Percentiles rank a stretch among this genome's conserved stretches.
These are phyloP conservation scores for Paratilapia polleni DNA, from an alignment of 2,113 vertebrate species.

Conservation along the genomic window DNA sequence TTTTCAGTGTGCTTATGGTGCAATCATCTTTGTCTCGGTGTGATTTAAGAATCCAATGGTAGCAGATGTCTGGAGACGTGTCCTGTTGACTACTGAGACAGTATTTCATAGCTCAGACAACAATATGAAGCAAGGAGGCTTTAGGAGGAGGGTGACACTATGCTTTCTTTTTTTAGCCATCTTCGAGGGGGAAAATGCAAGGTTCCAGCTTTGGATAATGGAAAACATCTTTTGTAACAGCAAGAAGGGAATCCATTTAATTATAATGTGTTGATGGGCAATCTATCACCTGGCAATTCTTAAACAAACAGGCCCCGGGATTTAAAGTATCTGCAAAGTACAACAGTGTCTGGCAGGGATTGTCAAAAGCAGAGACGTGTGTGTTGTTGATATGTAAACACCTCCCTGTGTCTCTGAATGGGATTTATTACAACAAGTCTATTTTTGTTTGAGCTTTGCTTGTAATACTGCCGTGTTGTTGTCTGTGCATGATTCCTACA, in stretches of 20 bases:
- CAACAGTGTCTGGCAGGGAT: constrained; percentile 57
- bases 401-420: constrained; percentile 52
- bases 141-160: constrained; percentile 61
- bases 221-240: constrained; percentile 76
- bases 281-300: constrained; percentile 65
- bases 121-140: constrained; percentile 71
- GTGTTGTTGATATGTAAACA: constrained; percentile 76
- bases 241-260: constrained; percentile 71
- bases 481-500: constrained; percentile 29
- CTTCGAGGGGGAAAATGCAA: constrained; percentile 32
- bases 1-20: constrained; percentile 52
- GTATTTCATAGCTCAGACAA: constrained; percentile 68
- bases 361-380: constrained; percentile 58
- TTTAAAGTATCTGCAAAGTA: constrained; percentile 70
- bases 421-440: constrained; percentile 65
- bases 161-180: constrained; percentile 49
- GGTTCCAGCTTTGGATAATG: constrained; percentile 39
- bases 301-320: constrained; percentile 70
- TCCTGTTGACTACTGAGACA: constrained; percentile 70
- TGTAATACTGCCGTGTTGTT: constrained; percentile 43
- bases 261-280: constrained; percentile 69
- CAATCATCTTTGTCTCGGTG: constrained; percentile 41
- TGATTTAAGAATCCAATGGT: constrained; percentile 49
- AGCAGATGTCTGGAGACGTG: constrained; percentile 64
- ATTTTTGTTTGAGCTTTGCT: constrained; percentile 68